Base-by-base conservation (phyloP, 1,140 invertebrate species). In the Ditylenchus dipsaci region DNA sequence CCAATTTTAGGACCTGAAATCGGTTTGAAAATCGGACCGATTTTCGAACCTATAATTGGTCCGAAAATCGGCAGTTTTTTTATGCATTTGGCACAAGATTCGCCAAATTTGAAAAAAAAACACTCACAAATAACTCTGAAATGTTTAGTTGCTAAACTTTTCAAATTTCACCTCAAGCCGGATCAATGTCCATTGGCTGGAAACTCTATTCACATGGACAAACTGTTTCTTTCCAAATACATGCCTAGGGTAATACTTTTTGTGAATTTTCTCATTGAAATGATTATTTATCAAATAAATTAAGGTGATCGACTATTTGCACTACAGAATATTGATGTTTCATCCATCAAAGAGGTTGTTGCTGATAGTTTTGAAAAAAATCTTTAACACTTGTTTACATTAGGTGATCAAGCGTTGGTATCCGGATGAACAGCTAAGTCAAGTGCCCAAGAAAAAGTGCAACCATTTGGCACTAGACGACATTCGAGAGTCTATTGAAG, bases 271-370 rank as follows among this genome's bases (percentile, higher is more conserved):
- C n/a, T 38, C 33, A 38, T 11, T 5, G 11, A 38, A 11, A 38
- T 38, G 11, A 11, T n/a, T n/a, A n/a, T n/a, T n/a, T n/a, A 38
- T 11, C 33, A 38, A 38, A 38, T 5, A 5, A 5, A 11, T 38
- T 38, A 5, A 38, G 19, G 23, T 65, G 33, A 79, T 90, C 78
- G 78, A 88, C 11, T 90, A 93, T 84, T 85, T 97, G 65, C 92
- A 96, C 84, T 95, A 97, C 84, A 87, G 93, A 78, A 89, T 29
- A 89, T 97, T 62, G 94, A 97, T 87, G 92, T 95, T 3, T 92
- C 90, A 33, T 88, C 90, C 1, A 84, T 96, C 0, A 95, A 95
- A 84, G 93, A 70, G 62, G 66, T 68, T 21, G 7, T 13, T 21
- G 11, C 11, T 1, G 19, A 9, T 1, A 65, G 21, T 3, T 8